These are phyloP conservation scores for Paramuricea clavata DNA, from an alignment of 92 coral and sea anemone species.

Conservation along the genomic window DNA sequence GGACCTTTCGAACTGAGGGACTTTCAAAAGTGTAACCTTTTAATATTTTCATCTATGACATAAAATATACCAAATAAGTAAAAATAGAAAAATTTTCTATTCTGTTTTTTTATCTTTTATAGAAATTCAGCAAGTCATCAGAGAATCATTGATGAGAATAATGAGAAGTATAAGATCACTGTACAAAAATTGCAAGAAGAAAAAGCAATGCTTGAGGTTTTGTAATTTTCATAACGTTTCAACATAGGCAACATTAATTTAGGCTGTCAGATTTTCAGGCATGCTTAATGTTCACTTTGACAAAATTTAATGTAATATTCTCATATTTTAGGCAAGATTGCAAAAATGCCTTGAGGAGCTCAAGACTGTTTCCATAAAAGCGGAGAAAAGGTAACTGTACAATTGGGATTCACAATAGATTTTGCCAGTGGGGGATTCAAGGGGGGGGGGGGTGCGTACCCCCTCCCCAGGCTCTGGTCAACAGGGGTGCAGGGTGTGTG, in stretches of 20 bases:
- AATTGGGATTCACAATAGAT: not conserved
- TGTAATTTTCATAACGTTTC: not conserved
- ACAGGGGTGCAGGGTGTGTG: too few species aligned
- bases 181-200: slow-evolving; percentile 95
- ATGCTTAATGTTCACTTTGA: too few species aligned
- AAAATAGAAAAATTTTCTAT: not conserved
- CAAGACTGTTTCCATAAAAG: slow-evolving; percentile 81
- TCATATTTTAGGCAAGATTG: slow-evolving; percentile 77
- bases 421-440: too few species aligned
- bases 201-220: slow-evolving; percentile 95
- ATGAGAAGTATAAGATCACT: slow-evolving; percentile 84
- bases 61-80: too few species aligned
- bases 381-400: slow-evolving; percentile 84
- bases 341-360: slow-evolving; percentile 90
- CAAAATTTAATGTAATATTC: too few species aligned
- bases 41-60: too few species aligned
- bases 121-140: slow-evolving; percentile 86
- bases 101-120: not conserved
- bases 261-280: too few species aligned
- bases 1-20: too few species aligned
- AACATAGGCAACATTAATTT: not conserved
- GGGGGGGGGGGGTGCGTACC: too few species aligned
- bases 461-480: too few species aligned
- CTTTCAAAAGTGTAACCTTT: too few species aligned
- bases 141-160: slow-evolving; percentile 87